Evolutionary conservation across 2,113 vertebrate genomes (phyloP), one percentile per base, ranked within the genome.

Genomic region (Pungitius pungitius): DNA sequence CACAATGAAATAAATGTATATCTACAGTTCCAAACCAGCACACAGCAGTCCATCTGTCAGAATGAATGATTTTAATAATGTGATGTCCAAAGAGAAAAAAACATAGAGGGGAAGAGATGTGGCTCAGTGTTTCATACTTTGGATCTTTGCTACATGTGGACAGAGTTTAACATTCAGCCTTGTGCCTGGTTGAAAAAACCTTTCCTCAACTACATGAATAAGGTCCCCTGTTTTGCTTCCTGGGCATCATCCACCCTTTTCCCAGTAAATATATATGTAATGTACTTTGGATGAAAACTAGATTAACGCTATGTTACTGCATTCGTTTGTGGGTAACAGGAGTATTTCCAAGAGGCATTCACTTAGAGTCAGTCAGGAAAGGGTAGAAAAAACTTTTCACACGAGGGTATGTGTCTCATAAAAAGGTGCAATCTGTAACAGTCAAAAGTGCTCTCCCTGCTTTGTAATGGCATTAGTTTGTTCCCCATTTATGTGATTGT

Each of bases 361-460:
- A 84, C 77, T 85, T 73, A 78, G n/a, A 80, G 47, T 85, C 78
- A 86, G 74, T 84, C 63, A 67, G 75, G 47, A 75, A 54, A 20
- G 77, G 80, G 45, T 59, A 77, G 51, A 85, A 88, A 88, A 87
- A 86, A 87, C 73, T 82, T 30, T 77, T 84, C 66, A 82, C 77
- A 83, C 71, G 82, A 79, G 82, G 80, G 56, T 74, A 71, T 43
- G 80, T 85, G 83, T 88, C 72, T 88, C 74, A 79, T 69, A 86
- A 83, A 88, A 88, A 90, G 89, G 86, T 91, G 89, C 87, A 90
- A 92, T 91, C 87, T 91, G 88, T 91, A 92, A 91, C 86, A 89
- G 91, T 91, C 90, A 85, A 82, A 91, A 89, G 89, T 92, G 84
- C 77, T 89, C 47, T 88, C 82, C 88, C 89, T 89, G 87, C 85